These are phyloP conservation scores for Anaspis maculata DNA, from an alignment of 2,888 invertebrate genomes.

Conservation along the genomic window DNA sequence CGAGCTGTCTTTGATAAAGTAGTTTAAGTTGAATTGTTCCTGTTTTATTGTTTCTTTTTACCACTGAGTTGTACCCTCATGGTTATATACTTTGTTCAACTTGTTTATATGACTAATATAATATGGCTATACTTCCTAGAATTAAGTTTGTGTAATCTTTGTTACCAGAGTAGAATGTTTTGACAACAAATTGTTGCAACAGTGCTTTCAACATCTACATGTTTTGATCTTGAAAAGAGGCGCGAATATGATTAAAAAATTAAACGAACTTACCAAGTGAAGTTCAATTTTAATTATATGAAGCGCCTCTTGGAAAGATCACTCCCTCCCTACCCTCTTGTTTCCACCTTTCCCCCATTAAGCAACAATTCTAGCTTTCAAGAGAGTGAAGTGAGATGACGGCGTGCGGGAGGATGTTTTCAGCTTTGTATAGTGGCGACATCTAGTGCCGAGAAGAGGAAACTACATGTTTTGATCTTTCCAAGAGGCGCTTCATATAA, in stretches of 20 bases:
- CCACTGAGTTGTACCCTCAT: no score
- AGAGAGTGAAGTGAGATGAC: background rate
- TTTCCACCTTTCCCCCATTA: background rate
- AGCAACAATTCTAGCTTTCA: background rate
- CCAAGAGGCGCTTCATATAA: no score
- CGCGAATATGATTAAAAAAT: constrained; percentile 12
- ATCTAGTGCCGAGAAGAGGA: no score
- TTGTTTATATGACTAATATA: background rate
- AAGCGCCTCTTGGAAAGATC: constrained; percentile 1
- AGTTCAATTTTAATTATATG: constrained; percentile 14
- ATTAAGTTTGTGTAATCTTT: background rate
- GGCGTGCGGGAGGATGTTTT: no score
- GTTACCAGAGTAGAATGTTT: no score
- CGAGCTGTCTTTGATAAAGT: no score
- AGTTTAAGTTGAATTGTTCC: no score
- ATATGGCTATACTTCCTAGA: background rate
- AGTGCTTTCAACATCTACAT: constrained; percentile 9
- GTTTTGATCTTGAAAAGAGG: no score
- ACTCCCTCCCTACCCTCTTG: constrained; percentile 1
- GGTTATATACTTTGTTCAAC: no score
- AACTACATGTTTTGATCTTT: no score
- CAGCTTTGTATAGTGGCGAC: no score
- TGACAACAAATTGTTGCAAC: constrained; percentile 3
- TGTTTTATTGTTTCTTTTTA: no score
- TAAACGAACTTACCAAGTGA: constrained; percentile 14